Evolutionary conservation across 2,113 vertebrate species (phyloP).

Genomic region (Tinamus guttatus): DNA sequence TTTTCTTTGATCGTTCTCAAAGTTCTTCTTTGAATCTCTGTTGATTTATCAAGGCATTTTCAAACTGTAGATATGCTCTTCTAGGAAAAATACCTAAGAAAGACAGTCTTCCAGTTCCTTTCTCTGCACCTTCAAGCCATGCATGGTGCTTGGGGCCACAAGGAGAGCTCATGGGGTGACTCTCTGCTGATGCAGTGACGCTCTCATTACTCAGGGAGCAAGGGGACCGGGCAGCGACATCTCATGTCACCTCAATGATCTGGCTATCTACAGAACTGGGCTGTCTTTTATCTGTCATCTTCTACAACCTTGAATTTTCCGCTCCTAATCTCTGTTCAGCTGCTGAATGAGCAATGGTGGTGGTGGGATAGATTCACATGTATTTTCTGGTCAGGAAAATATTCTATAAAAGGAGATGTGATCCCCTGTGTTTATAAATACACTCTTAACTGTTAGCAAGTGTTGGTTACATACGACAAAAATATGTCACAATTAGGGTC

Average conservation of each 20-base stretch:
- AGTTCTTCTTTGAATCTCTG: background rate
- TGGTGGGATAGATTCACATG: background rate
- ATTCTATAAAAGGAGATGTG: background rate
- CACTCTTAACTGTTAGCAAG: conserved; percentile 18
- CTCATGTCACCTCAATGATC: background rate
- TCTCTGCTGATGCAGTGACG: background rate
- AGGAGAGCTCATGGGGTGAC: background rate
- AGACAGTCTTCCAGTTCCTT: background rate
- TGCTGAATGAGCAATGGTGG: background rate
- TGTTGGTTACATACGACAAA: background rate
- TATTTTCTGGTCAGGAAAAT: background rate
- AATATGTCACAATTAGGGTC: background rate
- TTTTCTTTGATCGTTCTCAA: background rate
- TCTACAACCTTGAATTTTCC: background rate
- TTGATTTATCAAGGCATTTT: background rate
- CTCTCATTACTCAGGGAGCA: background rate
- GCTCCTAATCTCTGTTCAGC: background rate
- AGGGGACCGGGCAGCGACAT: background rate
- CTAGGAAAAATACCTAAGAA: background rate
- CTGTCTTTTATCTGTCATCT: background rate
- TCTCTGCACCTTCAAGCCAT: background rate
- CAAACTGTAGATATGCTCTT: background rate
- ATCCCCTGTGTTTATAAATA: background rate
- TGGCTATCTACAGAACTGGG: background rate
- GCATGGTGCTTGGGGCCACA: background rate